Evolutionary conservation across 2,888 invertebrate species (phyloP), one percentile per base, ranked within the genome.

Genomic region (Hypsopygia costalis): DNA sequence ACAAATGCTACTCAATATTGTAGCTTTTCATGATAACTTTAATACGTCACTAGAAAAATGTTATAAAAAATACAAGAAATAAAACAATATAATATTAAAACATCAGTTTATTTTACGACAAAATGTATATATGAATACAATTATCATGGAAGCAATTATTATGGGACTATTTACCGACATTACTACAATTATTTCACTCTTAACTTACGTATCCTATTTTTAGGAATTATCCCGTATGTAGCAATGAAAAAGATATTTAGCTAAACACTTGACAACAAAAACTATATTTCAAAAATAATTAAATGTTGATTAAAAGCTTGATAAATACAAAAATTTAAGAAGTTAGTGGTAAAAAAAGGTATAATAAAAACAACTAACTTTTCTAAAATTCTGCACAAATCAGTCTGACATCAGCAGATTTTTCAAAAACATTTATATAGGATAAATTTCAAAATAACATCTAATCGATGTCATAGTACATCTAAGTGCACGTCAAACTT

Each of bases 71-170:
- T n/a, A n/a, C n/a, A n/a, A n/a, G 29, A 43, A 47, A 37, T 40
- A 66, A 67, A 57, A 62, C 56, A 49, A 51, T 47, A 40, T 30
- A 44, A 49, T 51, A 66, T 65, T 70, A 71, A 75, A 79, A 78
- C 68, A 69, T 72, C 54, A 72, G 58, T 82, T 81, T 78, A 78
- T 78, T 78, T 66, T 69, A 78, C 62, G 70, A 74, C 69, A 75
- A 73, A 62, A 73, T 79, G 70, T 81, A 80, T 2, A 16, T 71
- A 78, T 69, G 74, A 75, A 80, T 82, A 82, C 68, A 77, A 69
- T 74, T 67, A 68, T 61, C 51, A 71, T 85, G 86, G 86, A 87
- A 87, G 86, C 86, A 78, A 77, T 65, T 58, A 66, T 38, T 39
- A 81, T 76, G 81, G 82, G 81, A 80, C 81, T 69, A 62, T 51